These are phyloP conservation scores for Eremobia ochroleuca DNA, from an alignment of 2,888 invertebrate genomes.

Conservation along the genomic window DNA sequence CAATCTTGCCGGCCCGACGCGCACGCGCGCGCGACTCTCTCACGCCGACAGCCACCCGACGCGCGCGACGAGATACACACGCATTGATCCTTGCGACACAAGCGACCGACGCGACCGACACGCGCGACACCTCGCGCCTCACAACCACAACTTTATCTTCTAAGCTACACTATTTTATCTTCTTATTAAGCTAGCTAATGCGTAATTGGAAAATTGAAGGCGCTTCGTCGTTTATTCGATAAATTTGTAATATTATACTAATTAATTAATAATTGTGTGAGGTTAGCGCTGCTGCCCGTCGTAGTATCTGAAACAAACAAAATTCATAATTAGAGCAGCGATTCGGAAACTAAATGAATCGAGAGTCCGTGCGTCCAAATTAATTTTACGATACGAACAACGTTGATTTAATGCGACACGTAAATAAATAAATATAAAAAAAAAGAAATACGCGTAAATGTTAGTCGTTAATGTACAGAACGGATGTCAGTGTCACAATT, in stretches of 20 bases:
- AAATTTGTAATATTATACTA: constrained; percentile 71
- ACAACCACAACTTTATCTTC: constrained; percentile 72
- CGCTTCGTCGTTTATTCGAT: constrained; percentile 85
- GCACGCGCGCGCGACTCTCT: constrained; percentile 70
- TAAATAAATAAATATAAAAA: too few relatives aligned
- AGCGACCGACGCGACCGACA: constrained; percentile 42
- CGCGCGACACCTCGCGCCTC: constrained; percentile 62
- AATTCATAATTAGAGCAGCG: constrained; percentile 75
- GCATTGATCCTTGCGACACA: constrained; percentile 67
- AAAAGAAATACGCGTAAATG: neutral
- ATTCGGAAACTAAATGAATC: constrained; percentile 64
- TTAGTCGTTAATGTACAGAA: constrained; percentile 23
- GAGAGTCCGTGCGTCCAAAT: constrained; percentile 73
- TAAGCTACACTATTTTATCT: constrained; percentile 73
- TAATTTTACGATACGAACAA: constrained; percentile 71
- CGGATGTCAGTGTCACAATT: constrained; percentile 45
- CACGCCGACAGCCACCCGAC: constrained; percentile 66
- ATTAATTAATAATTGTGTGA: constrained; percentile 72
- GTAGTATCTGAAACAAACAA: constrained; percentile 86
- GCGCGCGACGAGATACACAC: constrained; percentile 62
- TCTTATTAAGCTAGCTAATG: constrained; percentile 77
- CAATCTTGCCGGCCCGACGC: constrained; percentile 85
- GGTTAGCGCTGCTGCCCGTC: constrained; percentile 76
- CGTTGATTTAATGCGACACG: constrained; percentile 25
- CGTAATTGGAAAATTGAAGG: constrained; percentile 85